phyloP scores from a whole-genome alignment of 2,797 vertebrate species.

The Euthynnus affinis region DNA sequence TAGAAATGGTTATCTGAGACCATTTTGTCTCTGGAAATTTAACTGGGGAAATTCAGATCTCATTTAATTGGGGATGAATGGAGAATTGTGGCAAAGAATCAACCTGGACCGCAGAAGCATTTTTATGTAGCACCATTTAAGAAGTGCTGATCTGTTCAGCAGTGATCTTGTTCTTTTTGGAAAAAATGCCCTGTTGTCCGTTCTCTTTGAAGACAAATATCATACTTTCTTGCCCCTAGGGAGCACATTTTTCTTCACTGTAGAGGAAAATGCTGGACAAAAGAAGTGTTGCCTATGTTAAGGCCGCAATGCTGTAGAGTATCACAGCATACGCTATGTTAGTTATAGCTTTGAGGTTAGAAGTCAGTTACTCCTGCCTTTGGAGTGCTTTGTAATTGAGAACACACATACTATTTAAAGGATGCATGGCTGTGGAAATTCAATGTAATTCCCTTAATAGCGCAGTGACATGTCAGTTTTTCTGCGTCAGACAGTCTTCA shows the following conservation, averaged over 20 bases:
- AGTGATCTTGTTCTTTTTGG: conserved; percentile 44
- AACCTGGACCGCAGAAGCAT: conserved; percentile 8
- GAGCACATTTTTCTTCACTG: conserved; percentile 57
- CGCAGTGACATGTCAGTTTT: conserved; percentile 67
- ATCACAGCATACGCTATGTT: conserved; percentile 44
- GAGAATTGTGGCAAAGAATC: conserved; percentile 38
- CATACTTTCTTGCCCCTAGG: conserved; percentile 38
- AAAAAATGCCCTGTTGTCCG: conserved; percentile 28
- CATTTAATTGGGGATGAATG: conserved; percentile 55
- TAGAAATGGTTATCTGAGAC: conserved; percentile 63
- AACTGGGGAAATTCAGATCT: conserved; percentile 56
- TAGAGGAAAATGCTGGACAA: conserved; percentile 60
- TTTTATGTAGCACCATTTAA: conserved; percentile 21
- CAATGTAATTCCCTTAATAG: conserved; percentile 71
- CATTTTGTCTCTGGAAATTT: conserved; percentile 58
- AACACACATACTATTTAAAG: conserved; percentile 76
- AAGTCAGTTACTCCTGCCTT: conserved; percentile 53
- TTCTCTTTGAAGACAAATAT: conserved; percentile 50
- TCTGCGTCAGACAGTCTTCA: conserved; percentile 63
- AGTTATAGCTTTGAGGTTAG: conserved; percentile 53
- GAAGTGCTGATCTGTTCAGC: conserved; percentile 21
- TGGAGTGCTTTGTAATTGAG: conserved; percentile 71
- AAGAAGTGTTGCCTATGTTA: conserved; percentile 56
- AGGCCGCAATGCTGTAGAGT: conserved; percentile 54
- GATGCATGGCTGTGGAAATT: conserved; percentile 69